These are phyloP conservation scores for Nebria brevicollis DNA, from an alignment of 2,888 invertebrate species.

Conservation along the genomic window DNA sequence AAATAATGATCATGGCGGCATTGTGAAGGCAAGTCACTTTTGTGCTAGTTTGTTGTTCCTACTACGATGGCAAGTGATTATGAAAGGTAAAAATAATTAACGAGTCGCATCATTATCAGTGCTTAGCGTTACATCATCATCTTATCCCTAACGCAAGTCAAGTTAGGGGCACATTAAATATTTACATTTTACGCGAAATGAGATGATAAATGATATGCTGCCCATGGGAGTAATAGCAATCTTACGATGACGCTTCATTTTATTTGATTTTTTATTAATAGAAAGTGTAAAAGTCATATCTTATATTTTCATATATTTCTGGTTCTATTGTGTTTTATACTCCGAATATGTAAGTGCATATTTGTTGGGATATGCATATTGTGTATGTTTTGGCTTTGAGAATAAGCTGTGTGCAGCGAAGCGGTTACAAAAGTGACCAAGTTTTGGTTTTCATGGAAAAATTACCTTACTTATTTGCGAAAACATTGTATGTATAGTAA, in stretches of 20 bases:
- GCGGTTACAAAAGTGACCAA: too few species aligned
- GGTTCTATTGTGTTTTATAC: too few species aligned
- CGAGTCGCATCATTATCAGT: constrained; percentile 21
- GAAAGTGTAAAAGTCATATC: too few species aligned
- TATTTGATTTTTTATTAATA: background rate
- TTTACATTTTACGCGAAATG: background rate
- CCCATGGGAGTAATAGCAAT: background rate
- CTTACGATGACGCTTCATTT: background rate
- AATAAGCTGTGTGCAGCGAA: too few species aligned
- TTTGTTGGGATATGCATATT: too few species aligned
- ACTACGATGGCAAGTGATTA: constrained; percentile 8
- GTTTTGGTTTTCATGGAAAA: too few species aligned
- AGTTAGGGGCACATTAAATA: background rate
- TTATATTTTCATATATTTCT: too few species aligned
- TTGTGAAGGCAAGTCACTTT: background rate
- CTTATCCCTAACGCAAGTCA: background rate
- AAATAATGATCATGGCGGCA: background rate
- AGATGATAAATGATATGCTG: constrained; percentile 11
- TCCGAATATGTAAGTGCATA: too few species aligned
- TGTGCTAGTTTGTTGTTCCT: background rate
- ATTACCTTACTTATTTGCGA: too few species aligned
- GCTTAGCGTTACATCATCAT: background rate
- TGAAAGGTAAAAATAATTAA: constrained; percentile 15
- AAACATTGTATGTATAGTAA: too few species aligned
- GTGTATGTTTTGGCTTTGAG: too few species aligned